Percentiles rank a stretch among this genome's conserved stretches.
Evolutionary conservation across 2,888 invertebrate genomes (phyloP).

Genomic region (Himalopsyche tibetana): DNA sequence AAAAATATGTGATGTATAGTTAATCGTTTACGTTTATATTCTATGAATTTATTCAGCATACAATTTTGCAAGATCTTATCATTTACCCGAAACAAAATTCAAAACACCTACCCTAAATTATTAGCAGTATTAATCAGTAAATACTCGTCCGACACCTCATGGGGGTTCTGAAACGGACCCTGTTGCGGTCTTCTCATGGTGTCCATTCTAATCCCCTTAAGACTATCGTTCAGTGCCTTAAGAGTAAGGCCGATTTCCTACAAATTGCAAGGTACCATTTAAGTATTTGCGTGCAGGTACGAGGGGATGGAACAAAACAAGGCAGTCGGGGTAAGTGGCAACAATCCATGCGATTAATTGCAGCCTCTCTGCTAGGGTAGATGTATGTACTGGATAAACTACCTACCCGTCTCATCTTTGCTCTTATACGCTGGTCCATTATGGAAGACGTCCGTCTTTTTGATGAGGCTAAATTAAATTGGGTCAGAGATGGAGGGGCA

Average conservation of each 20-base stretch:
- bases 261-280: constrained; percentile 27
- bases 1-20: too few relatives aligned
- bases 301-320: not conserved
- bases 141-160: too few relatives aligned
- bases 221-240: not conserved
- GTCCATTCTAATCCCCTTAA: constrained; percentile 39
- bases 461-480: constrained; percentile 4
- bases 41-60: too few relatives aligned
- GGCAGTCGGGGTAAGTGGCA: constrained; percentile 16
- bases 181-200: constrained; percentile 8
- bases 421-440: constrained; percentile 4
- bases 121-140: too few relatives aligned
- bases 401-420: not conserved
- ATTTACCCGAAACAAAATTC: too few relatives aligned
- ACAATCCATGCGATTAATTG: constrained; percentile 43
- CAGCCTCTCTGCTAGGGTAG: not conserved
- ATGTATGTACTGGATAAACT: not conserved
- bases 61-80: too few relatives aligned
- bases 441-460: constrained; percentile 8
- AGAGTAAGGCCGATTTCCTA: not conserved
- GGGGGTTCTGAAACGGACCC: not conserved
- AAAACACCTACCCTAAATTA: too few relatives aligned
- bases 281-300: constrained; percentile 35
- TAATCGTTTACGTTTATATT: too few relatives aligned
- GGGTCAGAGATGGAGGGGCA: not conserved